Evolutionary conservation across 1,140 invertebrate species (phyloP).

Genomic region (Cyclina sinensis): DNA sequence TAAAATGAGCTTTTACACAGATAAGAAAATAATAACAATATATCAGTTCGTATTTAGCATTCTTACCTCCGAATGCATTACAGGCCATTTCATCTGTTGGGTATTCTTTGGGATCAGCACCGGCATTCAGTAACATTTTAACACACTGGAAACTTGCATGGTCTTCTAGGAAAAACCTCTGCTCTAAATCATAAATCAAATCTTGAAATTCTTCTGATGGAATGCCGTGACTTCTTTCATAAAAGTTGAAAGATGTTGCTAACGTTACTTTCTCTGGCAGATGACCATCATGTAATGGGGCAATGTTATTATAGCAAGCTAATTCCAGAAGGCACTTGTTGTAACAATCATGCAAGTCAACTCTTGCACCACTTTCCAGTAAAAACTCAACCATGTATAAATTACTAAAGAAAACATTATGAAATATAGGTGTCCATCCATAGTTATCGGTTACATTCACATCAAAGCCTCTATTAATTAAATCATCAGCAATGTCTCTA

Average conservation of each 20-base stretch:
- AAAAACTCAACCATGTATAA: conserved; percentile 57
- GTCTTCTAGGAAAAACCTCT: conserved; percentile 33
- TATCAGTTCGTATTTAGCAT: too few relatives aligned
- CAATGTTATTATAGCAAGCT: conserved; percentile 56
- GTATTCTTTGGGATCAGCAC: conserved; percentile 61
- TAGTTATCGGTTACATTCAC: conserved; percentile 67
- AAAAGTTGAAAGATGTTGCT: conserved; percentile 62
- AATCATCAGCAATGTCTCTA: conserved; percentile 60
- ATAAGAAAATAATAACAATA: too few relatives aligned
- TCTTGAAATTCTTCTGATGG: conserved; percentile 61
- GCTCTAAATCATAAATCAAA: conserved; percentile 32
- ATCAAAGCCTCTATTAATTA: conserved; percentile 50
- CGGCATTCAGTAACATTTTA: conserved; percentile 64
- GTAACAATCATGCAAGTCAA: conserved; percentile 51
- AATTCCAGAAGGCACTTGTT: conserved; percentile 56
- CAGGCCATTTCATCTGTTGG: conserved; percentile 9
- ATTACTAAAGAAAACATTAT: conserved; percentile 63
- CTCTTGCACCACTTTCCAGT: conserved; percentile 53
- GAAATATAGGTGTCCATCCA: conserved; percentile 72
- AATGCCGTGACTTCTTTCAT: conserved; percentile 61
- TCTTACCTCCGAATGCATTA: conserved; percentile 17
- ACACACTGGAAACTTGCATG: conserved; percentile 37
- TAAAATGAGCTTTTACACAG: too few relatives aligned
- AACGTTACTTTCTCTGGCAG: conserved; percentile 43
- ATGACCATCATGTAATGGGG: conserved; percentile 41